phyloP scores from a whole-genome alignment of 2,888 invertebrate genomes.

The Drosophila austrosaltans region DNA sequence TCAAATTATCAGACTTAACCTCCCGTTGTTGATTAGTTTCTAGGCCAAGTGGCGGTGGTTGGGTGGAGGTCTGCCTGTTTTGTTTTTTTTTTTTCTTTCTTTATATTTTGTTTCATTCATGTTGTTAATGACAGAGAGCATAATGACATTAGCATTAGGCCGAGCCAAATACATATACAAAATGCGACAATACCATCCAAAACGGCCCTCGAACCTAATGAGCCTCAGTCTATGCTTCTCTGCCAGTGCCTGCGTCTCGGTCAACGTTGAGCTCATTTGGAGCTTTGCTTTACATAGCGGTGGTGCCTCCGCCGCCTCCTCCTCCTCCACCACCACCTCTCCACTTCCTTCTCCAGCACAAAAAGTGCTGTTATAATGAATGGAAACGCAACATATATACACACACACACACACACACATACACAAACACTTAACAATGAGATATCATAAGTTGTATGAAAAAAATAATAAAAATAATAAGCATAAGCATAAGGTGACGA shows the following conservation, averaged over 20 bases:
- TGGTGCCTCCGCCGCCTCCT: constrained; percentile 46
- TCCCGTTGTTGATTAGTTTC: constrained; percentile 70
- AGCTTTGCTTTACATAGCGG: constrained; percentile 72
- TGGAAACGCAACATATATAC: constrained; percentile 60
- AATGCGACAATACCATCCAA: constrained; percentile 43
- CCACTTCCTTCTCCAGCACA: constrained; percentile 1
- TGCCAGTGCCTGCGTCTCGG: constrained; percentile 25
- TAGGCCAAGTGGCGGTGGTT: constrained; percentile 71
- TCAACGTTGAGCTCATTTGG: constrained; percentile 47
- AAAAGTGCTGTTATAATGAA: constrained; percentile 75
- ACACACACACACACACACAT: neutral
- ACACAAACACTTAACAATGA: constrained; percentile 55
- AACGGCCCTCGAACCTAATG: constrained; percentile 55
- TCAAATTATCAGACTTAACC: constrained; percentile 5
- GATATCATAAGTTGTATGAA: constrained; percentile 70
- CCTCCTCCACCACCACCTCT: neutral
- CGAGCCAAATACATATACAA: constrained; percentile 14
- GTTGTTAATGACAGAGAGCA: constrained; percentile 71
- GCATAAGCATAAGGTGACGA: constrained; percentile 78
- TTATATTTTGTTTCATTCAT: constrained; percentile 33
- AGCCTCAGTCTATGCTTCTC: constrained; percentile 40
- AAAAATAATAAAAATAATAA: constrained; percentile 67
- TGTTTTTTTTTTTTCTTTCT: constrained; percentile 46
- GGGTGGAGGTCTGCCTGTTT: constrained; percentile 22
- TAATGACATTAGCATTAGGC: constrained; percentile 68